These are phyloP conservation scores for Drosophila leonis DNA, from an alignment of 2,888 invertebrate genomes.

Conservation along the genomic window DNA sequence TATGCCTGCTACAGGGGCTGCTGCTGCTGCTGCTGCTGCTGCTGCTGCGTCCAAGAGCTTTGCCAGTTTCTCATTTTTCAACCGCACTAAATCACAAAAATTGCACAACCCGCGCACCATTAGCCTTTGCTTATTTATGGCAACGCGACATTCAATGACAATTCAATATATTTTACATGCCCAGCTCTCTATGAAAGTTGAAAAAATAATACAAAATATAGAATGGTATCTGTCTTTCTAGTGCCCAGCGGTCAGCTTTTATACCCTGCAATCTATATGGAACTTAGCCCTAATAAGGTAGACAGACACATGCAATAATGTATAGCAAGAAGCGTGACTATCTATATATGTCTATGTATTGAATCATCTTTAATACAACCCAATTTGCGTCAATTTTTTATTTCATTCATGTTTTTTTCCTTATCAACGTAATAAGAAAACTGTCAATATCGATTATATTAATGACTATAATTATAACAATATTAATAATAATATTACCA, in stretches of 20 bases:
- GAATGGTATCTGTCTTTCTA: slow-evolving; percentile 33
- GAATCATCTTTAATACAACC: no score
- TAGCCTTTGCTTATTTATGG: slow-evolving; percentile 73
- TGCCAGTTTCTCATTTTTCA: slow-evolving; percentile 39
- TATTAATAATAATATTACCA: no score
- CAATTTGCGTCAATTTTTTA: no score
- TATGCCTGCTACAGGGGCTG: slow-evolving; percentile 1
- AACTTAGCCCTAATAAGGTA: not conserved
- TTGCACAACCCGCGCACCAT: slow-evolving; percentile 73
- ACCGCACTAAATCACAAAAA: slow-evolving; percentile 74
- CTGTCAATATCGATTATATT: no score
- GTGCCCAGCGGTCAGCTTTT: slow-evolving; percentile 50
- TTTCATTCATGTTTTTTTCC: no score
- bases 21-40: not conserved
- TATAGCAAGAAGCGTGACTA: no score
- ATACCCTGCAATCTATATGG: not conserved
- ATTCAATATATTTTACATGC: slow-evolving; percentile 73
- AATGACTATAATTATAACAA: no score
- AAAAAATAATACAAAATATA: slow-evolving; percentile 12
- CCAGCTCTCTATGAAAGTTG: not conserved
- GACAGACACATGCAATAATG: not conserved
- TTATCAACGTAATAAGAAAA: no score
- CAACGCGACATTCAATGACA: slow-evolving; percentile 74
- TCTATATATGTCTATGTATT: no score
- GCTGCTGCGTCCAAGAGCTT: slow-evolving; percentile 8